Evolutionary conservation across 2,113 vertebrate species (phyloP), one percentile per base, ranked within the genome.

Genomic region (Psophia crepitans): DNA sequence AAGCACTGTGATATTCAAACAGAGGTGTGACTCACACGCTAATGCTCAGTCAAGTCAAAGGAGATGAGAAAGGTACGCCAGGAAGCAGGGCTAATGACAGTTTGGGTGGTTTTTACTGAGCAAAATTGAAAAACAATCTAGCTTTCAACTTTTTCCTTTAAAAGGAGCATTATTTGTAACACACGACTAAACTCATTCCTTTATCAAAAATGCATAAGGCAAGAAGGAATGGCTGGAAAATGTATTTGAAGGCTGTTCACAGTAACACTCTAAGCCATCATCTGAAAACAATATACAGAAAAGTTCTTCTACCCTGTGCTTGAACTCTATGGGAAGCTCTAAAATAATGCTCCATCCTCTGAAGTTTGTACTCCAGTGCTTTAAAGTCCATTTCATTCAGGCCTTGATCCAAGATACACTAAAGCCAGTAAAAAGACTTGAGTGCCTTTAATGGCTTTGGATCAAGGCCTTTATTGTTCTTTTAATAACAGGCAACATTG

Each of bases 351-450:
- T 79, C 74, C 80, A 91, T 79, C 86, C 89, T 90, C 84, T 87
- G 92, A 95, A 80, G 49, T 87, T 92, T 87, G 53, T 74, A 89
- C 35, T 74, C 33, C 43, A 75, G 44, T 11, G 37, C 74, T 94
- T 94, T 95, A 79, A 97, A 94, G 86, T 68, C 77, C 68, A 71
- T 68, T 90, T 80, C 53, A 57, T 37, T 82, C 86, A 95, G 96
- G 97, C 86, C 95, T 92, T 76, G 84, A 95, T 95, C 95, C 97
- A 97, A 97, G 73, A 92, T 92, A 93, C 61, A 95, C 92, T 90
- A 18, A 89, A 93, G n/a, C 82, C 61, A 65, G 73, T 95, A 92
- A 84, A 70, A 86, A 63, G 26, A 73, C 37, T 46, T 68, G 9
- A 92, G 39, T 57, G 83, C 69, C 73, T 92, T 87, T 64, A 96